phyloP scores from a whole-genome alignment of 2,113 vertebrate genomes.

The Sarotherodon lohbergeri region DNA sequence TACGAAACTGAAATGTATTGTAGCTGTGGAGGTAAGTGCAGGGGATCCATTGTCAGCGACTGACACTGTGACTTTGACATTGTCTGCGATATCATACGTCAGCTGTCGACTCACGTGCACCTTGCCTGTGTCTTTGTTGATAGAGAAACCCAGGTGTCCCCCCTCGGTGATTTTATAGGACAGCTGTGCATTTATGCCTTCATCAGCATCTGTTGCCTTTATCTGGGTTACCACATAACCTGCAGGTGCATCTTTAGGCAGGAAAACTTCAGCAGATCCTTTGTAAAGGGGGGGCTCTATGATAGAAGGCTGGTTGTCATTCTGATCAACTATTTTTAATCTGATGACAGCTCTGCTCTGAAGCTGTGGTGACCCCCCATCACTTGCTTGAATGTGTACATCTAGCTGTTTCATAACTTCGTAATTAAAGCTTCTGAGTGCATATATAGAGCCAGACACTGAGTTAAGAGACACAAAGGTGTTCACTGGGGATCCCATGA shows the following conservation, averaged over 20 bases:
- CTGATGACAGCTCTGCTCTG: slow-evolving; percentile 83
- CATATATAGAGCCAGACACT: slow-evolving; percentile 85
- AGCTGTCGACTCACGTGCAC: slow-evolving; percentile 81
- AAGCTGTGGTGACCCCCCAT: slow-evolving; percentile 88
- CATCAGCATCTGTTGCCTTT: slow-evolving; percentile 86
- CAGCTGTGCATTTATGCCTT: slow-evolving; percentile 84
- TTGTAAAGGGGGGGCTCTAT: slow-evolving; percentile 81
- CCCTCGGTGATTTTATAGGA: slow-evolving; percentile 82
- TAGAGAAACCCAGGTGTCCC: slow-evolving; percentile 78
- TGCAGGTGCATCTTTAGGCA: slow-evolving; percentile 82
- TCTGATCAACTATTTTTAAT: slow-evolving; percentile 89
- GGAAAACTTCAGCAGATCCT: slow-evolving; percentile 81
- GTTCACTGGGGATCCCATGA: slow-evolving; percentile 80
- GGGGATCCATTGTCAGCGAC: slow-evolving; percentile 85
- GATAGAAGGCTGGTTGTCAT: slow-evolving; percentile 87
- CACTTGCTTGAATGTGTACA: slow-evolving; percentile 84
- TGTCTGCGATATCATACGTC: slow-evolving; percentile 79
- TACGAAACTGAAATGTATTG: slow-evolving; percentile 81
- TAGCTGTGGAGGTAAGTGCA: slow-evolving; percentile 79
- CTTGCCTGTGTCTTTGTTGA: slow-evolving; percentile 85
- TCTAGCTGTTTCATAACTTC: slow-evolving; percentile 86
- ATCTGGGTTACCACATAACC: slow-evolving; percentile 85
- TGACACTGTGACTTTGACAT: slow-evolving; percentile 77
- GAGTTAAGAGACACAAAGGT: slow-evolving; percentile 91
- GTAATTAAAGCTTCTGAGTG: slow-evolving; percentile 89